These are phyloP conservation scores for Napeogenes sylphis DNA, from an alignment of 2,888 invertebrate species.

Conservation along the genomic window DNA sequence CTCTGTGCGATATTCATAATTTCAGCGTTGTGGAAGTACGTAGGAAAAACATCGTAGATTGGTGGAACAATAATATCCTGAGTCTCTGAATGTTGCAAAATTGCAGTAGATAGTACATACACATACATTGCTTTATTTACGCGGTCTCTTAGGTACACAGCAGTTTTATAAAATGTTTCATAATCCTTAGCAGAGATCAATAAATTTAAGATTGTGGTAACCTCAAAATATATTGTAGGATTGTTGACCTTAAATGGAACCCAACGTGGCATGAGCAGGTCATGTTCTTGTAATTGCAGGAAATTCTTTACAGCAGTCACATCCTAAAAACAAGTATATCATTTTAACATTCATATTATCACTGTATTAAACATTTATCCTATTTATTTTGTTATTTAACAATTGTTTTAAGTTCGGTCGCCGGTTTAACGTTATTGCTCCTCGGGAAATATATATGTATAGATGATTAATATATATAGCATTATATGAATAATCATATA, in stretches of 20 bases:
- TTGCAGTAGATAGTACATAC: constrained; percentile 79
- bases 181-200: constrained; percentile 84
- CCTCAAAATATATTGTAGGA: constrained; percentile 79
- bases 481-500: no score
- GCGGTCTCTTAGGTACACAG: constrained; percentile 81
- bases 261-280: constrained; percentile 75
- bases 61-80: constrained; percentile 82
- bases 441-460: not conserved
- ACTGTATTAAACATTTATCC: no score
- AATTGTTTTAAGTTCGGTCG: no score
- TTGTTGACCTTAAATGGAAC: constrained; percentile 78
- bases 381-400: no score
- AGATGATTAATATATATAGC: no score
- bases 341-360: not conserved
- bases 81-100: constrained; percentile 80
- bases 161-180: constrained; percentile 82
- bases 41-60: constrained; percentile 84
- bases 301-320: constrained; percentile 75
- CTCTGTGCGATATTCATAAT: constrained; percentile 82
- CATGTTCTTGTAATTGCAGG: constrained; percentile 68
- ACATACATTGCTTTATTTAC: constrained; percentile 84
- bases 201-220: constrained; percentile 80
- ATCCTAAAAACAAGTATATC: constrained; percentile 59
- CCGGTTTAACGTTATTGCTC: no score
- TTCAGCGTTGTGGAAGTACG: constrained; percentile 82